Conservation (phyloP, 1,140 invertebrate genomes). For the Drosophila trapezifrons region DNA sequence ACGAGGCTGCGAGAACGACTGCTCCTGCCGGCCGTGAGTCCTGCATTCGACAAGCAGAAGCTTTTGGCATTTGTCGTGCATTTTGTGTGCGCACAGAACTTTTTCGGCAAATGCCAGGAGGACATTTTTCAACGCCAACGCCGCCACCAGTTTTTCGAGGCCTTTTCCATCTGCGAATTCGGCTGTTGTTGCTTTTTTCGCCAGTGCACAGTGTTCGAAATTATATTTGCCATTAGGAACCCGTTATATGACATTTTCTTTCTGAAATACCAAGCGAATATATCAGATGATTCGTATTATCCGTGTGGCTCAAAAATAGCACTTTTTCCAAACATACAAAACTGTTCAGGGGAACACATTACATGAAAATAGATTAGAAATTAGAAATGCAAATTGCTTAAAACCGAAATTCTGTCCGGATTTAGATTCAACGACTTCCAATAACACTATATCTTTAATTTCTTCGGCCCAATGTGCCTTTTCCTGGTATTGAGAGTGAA, state of each 20-base stretch:
- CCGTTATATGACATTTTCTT: no score
- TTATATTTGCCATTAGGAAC: not conserved
- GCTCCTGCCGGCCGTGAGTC: constrained; percentile 27
- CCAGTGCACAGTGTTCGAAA: not conserved
- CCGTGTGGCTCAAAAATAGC: no score
- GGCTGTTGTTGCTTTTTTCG: constrained; percentile 32
- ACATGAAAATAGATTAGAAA: no score
- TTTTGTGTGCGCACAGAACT: constrained; percentile 65
- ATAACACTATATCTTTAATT: not conserved
- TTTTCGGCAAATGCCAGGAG: constrained; percentile 58
- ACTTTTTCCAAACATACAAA: no score
- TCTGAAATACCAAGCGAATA: no score
- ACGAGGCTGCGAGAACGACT: constrained; percentile 15
- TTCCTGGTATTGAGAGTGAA: constrained; percentile 19
- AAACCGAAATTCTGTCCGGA: no score
- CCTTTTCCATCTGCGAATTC: constrained; percentile 26
- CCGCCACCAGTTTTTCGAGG: constrained; percentile 24
- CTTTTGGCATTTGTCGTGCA: constrained; percentile 62
- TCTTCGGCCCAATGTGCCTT: not conserved
- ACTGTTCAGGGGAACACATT: no score
- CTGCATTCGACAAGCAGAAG: constrained; percentile 54
- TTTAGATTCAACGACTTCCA: no score
- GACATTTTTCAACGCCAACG: constrained; percentile 53
- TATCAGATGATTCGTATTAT: no score
- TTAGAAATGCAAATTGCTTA: no score